phyloP scores from a whole-genome alignment of 2,888 invertebrate genomes.

The Pogonocherus hispidulus region DNA sequence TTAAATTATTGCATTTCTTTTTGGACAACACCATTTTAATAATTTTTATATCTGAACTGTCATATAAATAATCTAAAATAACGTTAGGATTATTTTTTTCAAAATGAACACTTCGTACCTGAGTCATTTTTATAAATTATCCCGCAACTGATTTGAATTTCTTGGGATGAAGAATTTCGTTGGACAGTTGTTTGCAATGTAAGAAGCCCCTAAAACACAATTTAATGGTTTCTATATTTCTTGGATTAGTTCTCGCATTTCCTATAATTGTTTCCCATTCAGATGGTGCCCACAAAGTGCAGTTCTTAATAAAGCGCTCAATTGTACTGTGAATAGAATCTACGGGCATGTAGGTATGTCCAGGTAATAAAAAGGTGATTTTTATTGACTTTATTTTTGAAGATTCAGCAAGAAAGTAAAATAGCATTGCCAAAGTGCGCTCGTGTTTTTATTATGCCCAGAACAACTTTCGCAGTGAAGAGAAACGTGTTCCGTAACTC shows the following conservation, averaged over 20 bases:
- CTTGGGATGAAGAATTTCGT: neutral
- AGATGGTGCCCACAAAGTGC: slow-evolving; percentile 51
- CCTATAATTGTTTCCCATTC: too few relatives aligned
- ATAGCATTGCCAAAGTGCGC: slow-evolving; percentile 18
- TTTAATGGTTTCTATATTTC: slow-evolving; percentile 13
- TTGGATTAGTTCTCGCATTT: too few relatives aligned
- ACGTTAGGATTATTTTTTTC: slow-evolving; percentile 10
- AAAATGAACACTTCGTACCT: slow-evolving; percentile 4
- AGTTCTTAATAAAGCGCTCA: too few relatives aligned
- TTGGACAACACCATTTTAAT: neutral
- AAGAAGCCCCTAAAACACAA: slow-evolving; percentile 1
- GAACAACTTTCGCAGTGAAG: slow-evolving; percentile 18
- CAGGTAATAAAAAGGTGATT: slow-evolving; percentile 41
- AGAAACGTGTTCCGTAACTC: slow-evolving; percentile 2
- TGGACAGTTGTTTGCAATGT: neutral
- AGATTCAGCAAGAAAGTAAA: slow-evolving; percentile 18
- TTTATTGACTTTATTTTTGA: slow-evolving; percentile 21
- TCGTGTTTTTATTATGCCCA: slow-evolving; percentile 18
- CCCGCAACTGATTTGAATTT: slow-evolving; percentile 7
- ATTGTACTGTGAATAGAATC: too few relatives aligned
- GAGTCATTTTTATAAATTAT: slow-evolving; percentile 7
- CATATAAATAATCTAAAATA: slow-evolving; percentile 2
- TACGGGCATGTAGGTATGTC: too few relatives aligned
- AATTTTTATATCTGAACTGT: slow-evolving; percentile 10
- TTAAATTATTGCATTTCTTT: slow-evolving; percentile 1